Evolutionary conservation across 2,113 vertebrate species (phyloP).

Genomic region (Numenius arquata): DNA sequence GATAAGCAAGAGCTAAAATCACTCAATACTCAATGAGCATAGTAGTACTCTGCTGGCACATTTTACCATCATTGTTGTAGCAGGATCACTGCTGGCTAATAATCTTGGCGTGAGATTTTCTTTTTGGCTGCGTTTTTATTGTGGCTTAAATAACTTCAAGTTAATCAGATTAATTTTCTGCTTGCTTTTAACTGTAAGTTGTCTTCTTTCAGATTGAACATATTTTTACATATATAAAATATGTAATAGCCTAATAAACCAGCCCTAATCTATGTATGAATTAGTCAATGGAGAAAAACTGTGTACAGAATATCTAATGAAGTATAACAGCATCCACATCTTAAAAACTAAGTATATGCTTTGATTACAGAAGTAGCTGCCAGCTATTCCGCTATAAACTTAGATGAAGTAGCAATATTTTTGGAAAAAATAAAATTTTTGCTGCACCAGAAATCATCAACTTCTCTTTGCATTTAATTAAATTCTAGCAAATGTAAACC

Average conservation of each 20-base stretch:
- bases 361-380: background rate
- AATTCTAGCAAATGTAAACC: background rate
- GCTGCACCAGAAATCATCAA: background rate
- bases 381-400: background rate
- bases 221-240: background rate
- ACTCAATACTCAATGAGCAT: fast-evolving
- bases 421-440: background rate
- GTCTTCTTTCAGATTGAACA: background rate
- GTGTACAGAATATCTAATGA: background rate
- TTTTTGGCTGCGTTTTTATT: background rate
- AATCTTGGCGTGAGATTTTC: background rate
- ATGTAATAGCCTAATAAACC: background rate
- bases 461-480: background rate
- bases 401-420: background rate
- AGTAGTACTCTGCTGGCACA: background rate
- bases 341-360: background rate
- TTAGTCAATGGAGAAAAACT: background rate
- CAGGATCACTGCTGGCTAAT: background rate
- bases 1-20: background rate
- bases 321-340: background rate
- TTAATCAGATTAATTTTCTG: background rate
- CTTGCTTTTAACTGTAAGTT: background rate
- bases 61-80: background rate
- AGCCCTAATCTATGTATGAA: background rate
- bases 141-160: background rate